Conservation (phyloP, 2,888 invertebrate genomes). For the Polyommatus icarus region DNA sequence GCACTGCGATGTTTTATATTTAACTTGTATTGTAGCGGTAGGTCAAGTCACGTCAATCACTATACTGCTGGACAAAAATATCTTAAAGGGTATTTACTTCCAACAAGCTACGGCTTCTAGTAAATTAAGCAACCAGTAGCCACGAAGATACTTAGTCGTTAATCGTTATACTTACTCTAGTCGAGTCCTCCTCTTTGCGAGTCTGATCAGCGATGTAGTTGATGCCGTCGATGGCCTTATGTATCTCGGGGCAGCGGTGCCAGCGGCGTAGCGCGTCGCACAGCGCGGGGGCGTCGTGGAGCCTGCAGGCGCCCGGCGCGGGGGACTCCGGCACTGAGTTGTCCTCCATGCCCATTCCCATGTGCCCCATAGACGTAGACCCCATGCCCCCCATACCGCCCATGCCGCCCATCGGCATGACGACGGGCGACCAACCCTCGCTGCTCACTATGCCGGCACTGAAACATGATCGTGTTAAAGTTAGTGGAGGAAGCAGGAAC, state of each 20-base stretch:
- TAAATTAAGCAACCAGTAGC: no score
- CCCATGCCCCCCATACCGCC: constrained; percentile 38
- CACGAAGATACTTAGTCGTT: constrained; percentile 50
- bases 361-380: constrained; percentile 21
- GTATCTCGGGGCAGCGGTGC: constrained; percentile 95
- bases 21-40: no score
- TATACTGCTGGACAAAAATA: no score
- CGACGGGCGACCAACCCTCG: constrained; percentile 44
- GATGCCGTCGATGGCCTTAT: constrained; percentile 95
- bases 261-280: constrained; percentile 86
- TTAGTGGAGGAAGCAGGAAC: no score
- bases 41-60: no score
- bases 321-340: constrained; percentile 47
- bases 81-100: no score
- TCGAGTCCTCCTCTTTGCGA: constrained; percentile 94
- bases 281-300: constrained; percentile 77
- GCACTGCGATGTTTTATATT: no score
- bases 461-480: constrained; percentile 13
- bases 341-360: constrained; percentile 19
- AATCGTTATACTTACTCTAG: constrained; percentile 87
- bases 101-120: no score
- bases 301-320: constrained; percentile 81
- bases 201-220: constrained; percentile 96
- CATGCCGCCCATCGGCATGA: constrained; percentile 42
- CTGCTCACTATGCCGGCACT: constrained; percentile 57